Conservation (phyloP, 2,113 vertebrate species). For the Entelurus aequoreus region DNA sequence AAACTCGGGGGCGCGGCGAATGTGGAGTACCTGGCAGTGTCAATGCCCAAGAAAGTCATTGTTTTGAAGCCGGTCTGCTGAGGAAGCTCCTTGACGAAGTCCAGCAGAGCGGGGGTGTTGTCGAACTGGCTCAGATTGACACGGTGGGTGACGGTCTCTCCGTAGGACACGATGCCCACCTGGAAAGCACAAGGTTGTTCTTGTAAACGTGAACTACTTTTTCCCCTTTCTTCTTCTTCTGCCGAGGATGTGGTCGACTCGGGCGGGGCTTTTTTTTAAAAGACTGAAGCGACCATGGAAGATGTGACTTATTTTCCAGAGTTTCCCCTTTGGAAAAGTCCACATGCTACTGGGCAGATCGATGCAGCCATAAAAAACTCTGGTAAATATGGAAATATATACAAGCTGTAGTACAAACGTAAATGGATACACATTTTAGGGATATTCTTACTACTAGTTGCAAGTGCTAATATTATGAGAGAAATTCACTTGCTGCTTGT, state of each 20-base stretch:
- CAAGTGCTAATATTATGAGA: not conserved
- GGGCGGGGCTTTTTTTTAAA: slow-evolving; percentile 47
- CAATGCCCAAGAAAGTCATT: slow-evolving; percentile 88
- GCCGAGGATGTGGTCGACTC: slow-evolving; percentile 49
- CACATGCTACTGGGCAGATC: slow-evolving; percentile 29
- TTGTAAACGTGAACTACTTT: slow-evolving; percentile 8
- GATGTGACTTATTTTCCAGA: slow-evolving; percentile 68
- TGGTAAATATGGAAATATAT: slow-evolving; percentile 32
- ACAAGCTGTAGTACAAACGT: slow-evolving; percentile 16
- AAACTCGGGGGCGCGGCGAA: not conserved
- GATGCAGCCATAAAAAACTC: slow-evolving; percentile 44
- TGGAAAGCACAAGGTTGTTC: slow-evolving; percentile 52
- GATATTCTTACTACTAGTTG: slow-evolving; percentile 10
- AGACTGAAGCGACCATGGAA: slow-evolving; percentile 58
- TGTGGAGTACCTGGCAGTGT: slow-evolving; percentile 81
- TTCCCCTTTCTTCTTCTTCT: slow-evolving; percentile 14
- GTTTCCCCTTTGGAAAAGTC: slow-evolving; percentile 60
- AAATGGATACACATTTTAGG: not conserved
- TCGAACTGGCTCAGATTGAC: slow-evolving; percentile 88
- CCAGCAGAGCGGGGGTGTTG: slow-evolving; percentile 73
- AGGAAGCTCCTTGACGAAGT: slow-evolving; percentile 68
- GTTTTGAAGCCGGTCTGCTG: slow-evolving; percentile 84
- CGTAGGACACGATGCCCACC: slow-evolving; percentile 96
- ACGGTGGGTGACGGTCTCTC: slow-evolving; percentile 82
- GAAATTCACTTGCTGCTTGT: slow-evolving; percentile 10